phyloP scores from a whole-genome alignment of 1,140 invertebrate genomes.

The Bacillus rossius region DNA sequence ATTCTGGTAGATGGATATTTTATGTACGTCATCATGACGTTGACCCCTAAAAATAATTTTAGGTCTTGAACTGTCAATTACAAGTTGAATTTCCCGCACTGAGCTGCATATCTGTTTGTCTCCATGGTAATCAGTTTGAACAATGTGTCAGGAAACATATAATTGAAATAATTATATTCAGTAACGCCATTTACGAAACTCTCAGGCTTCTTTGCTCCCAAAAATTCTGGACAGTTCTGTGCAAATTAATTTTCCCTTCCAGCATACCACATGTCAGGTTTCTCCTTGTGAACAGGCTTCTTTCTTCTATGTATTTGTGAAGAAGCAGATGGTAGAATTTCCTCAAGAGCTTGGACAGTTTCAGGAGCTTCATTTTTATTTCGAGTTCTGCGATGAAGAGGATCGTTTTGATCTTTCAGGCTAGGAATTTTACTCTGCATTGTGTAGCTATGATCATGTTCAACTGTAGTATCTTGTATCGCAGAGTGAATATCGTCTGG shows the following conservation, averaged over 20 bases:
- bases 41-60: slow-evolving; percentile 14
- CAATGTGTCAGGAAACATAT: slow-evolving; percentile 11
- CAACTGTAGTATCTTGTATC: too few relatives aligned
- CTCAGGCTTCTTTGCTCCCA: slow-evolving; percentile 1
- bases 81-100: slow-evolving; percentile 11
- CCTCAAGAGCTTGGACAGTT: too few relatives aligned
- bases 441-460: too few relatives aligned
- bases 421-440: too few relatives aligned
- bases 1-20: slow-evolving; percentile 12
- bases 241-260: slow-evolving; percentile 6
- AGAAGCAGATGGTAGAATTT: too few relatives aligned
- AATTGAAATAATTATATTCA: slow-evolving; percentile 10
- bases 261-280: background rate
- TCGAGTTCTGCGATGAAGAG: too few relatives aligned
- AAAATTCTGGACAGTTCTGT: background rate
- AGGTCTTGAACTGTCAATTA: slow-evolving; percentile 5
- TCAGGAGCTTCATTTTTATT: too few relatives aligned
- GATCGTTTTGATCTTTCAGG: too few relatives aligned
- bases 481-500: too few relatives aligned
- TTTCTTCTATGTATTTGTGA: too few relatives aligned
- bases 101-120: slow-evolving; percentile 10
- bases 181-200: slow-evolving; percentile 3
- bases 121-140: background rate
- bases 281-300: too few relatives aligned
- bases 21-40: slow-evolving; percentile 20